phyloP scores from a whole-genome alignment of 2,888 invertebrate species.

The Drosophila setosimentum region DNA sequence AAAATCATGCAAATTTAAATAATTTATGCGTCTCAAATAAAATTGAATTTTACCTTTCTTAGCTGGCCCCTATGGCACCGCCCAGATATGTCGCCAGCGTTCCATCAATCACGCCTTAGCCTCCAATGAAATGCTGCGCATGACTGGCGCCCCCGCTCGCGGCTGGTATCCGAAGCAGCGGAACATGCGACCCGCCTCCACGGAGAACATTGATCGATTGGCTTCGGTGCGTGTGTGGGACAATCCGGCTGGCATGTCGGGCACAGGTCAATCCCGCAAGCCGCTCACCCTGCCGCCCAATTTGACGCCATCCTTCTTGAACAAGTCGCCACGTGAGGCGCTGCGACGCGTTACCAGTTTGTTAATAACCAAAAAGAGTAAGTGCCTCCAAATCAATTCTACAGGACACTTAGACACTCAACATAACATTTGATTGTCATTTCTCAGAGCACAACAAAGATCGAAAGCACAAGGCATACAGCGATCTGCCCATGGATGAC shows the following conservation, averaged over 20 bases:
- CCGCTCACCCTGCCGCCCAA: constrained; percentile 95
- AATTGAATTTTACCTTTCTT: background rate
- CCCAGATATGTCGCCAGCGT: constrained; percentile 85
- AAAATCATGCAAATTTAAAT: background rate
- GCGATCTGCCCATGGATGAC: constrained; percentile 73
- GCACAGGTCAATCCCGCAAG: constrained; percentile 88
- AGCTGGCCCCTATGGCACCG: constrained; percentile 76
- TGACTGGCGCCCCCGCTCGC: constrained; percentile 92
- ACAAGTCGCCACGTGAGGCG: constrained; percentile 94
- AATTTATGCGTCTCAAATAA: background rate
- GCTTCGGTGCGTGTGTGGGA: constrained; percentile 86
- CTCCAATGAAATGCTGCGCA: constrained; percentile 92
- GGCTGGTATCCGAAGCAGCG: constrained; percentile 93
- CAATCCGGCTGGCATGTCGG: constrained; percentile 84
- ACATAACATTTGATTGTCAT: background rate
- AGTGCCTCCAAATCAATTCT: background rate
- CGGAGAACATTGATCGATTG: constrained; percentile 93
- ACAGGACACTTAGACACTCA: background rate
- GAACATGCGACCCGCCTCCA: constrained; percentile 91
- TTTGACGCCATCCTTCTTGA: constrained; percentile 95
- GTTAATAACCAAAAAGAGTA: constrained; percentile 92
- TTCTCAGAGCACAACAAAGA: constrained; percentile 69
- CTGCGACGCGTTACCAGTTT: constrained; percentile 94
- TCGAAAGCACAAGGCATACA: constrained; percentile 76
- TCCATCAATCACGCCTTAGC: constrained; percentile 87